Base-by-base conservation (phyloP, 2,888 invertebrate genomes). In the Eucera pruinosa region DNA sequence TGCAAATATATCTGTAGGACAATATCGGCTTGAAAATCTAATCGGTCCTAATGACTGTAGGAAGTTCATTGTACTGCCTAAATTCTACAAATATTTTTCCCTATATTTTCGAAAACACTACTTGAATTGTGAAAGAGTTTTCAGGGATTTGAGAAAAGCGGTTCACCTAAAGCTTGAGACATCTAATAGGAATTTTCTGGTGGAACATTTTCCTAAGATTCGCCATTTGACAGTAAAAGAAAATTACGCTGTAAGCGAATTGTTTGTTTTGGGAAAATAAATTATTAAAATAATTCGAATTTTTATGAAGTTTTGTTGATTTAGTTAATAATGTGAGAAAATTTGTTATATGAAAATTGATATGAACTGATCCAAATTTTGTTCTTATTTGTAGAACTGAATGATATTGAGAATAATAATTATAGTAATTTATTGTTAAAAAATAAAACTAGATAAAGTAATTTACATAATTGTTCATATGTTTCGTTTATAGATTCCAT, bases 21-120 rank as follows among this genome's bases (percentile, higher is more conserved):
- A 84, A 82, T 80, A 70, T 85, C 69, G 18, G 11, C 33, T 41
- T 61, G 61, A 23, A 54, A 82, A 74, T 81, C 85, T 88, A 87
- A 89, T 89, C 89, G 85, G 69, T 69, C 69, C 84, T 89, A 89
- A 89, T 88, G 87, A 82, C 74, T 72, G 60, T 54, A 9, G 30
- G 25, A 47, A 41, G 52, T 33, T 70, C 65, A 30, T 67, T 77
- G 58, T 74, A 23, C 65, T 64, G 30, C 20, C n/a, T 62, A 86
- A 90, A 91, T 91, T 90, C 89, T 87, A 89, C 91, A 89, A 91
- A 91, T 91, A 92, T 92, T 91, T 90, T 91, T 88, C 84, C 84
- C 78, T 74, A 88, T 89, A 89, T 90, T 90, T 89, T 88, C 81
- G 79, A 89, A 90, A 90, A 89, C 89, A 81, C 67, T 77, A 18